Conservation (phyloP, 2,797 vertebrate species). For the Myripristis murdjan region DNA sequence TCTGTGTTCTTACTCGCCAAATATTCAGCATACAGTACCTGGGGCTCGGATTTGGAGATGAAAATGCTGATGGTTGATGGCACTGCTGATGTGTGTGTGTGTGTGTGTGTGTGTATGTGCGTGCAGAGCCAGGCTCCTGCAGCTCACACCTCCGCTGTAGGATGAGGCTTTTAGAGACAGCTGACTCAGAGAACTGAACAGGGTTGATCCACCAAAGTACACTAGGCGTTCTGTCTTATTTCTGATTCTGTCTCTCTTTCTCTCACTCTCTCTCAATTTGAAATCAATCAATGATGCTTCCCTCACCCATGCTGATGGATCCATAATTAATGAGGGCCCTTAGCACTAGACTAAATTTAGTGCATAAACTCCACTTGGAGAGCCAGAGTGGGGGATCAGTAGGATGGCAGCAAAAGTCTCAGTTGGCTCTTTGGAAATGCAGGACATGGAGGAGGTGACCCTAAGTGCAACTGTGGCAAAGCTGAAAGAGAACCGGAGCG, state of each 20-base stretch:
- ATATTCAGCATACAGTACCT: conserved; percentile 12
- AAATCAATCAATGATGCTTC: conserved; percentile 67
- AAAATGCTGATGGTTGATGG: conserved; percentile 33
- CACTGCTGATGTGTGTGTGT: not conserved
- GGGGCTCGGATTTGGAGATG: conserved; percentile 22
- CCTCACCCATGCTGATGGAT: conserved; percentile 71
- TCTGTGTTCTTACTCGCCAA: conserved; percentile 14
- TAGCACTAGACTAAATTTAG: conserved; percentile 84
- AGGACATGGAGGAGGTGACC: conserved; percentile 61
- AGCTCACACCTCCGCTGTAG: conserved; percentile 20
- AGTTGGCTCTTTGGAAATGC: conserved; percentile 71
- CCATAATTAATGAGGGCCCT: conserved; percentile 87
- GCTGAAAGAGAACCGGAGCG: conserved; percentile 43
- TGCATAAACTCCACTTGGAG: conserved; percentile 78
- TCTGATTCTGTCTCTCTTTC: conserved; percentile 1
- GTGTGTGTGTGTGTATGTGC: conserved; percentile 10
- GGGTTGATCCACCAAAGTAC: conserved; percentile 44
- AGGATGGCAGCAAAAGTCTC: conserved; percentile 70
- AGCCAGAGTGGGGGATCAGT: conserved; percentile 71
- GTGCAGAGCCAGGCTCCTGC: not conserved
- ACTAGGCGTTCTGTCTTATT: conserved; percentile 25
- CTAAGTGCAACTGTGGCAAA: conserved; percentile 66
- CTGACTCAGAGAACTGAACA: conserved; percentile 47
- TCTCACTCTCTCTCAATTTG: conserved; percentile 38
- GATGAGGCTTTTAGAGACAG: conserved; percentile 33